Base-by-base conservation (phyloP, 2,797 vertebrate genomes). In the Cuniculus paca region DNA sequence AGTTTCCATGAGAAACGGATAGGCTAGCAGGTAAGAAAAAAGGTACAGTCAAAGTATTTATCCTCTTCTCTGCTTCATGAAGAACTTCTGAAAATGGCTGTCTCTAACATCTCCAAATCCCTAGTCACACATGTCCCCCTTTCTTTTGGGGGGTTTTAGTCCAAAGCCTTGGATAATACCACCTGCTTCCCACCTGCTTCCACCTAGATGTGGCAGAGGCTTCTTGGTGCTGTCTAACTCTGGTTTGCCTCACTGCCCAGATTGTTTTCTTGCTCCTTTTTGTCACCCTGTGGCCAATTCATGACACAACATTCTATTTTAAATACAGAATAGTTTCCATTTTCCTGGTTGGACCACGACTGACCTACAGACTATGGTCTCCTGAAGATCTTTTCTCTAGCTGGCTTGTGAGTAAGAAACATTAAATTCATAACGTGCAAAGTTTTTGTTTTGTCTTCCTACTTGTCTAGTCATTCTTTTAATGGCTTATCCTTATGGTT, bases 181-280 rank as follows among this genome's bases (percentile, higher is more conserved):
- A 31, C 45, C 5, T 9, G 63, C n/a, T 87, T 20, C 61, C 36
- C 34, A 5, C 24, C 36, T 77, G 8, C 60, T 54, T 70, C 12
- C 70, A 56, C 45, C 60, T 36, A 24, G 10, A 1, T 5, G 45
- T 45, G 48, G 31, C 22, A 39, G 16, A 61, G n/a, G 52, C 22
- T 54, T 84, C 48, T 61, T 34, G 28, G 5, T 34, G 9, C 31
- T 34, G 20, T 22, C 50, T 14, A 1, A 60, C 34, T 42, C 28
- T 82, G 75, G 5, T n/a, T 58, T 42, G 26, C 36, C 31, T 63
- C 84, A 17, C 12, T 36, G 31, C 24, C 26, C 16, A 16, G 19
- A 24, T 48, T 22, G 84, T 77, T 70, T 83, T 88, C 52, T 90
- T 74, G 85, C 72, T 31, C 88, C 61, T 79, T 79, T 89, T 84